Evolutionary conservation across 2,113 vertebrate genomes (phyloP).

Genomic region (Spea multiplicata): DNA sequence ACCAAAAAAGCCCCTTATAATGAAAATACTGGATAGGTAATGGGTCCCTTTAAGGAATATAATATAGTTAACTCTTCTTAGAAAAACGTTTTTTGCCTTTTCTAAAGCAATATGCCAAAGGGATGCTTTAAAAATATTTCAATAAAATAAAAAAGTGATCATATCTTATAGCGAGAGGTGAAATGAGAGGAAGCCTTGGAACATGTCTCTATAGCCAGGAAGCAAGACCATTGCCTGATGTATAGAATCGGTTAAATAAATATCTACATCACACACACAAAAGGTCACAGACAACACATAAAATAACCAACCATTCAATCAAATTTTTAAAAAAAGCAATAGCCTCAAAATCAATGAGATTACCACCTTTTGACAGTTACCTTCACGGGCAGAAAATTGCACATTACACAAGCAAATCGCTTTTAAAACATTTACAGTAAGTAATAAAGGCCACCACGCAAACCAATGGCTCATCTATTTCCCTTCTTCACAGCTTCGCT

Average conservation of each 20-base stretch:
- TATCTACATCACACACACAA: not conserved
- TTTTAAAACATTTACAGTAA: conserved; percentile 54
- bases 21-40: too few relatives aligned
- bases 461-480: not conserved
- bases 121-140: not conserved
- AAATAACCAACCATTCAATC: conserved; percentile 4
- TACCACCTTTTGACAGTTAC: not conserved
- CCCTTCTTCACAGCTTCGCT: conserved; percentile 34
- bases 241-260: conserved; percentile 13
- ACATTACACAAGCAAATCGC: not conserved
- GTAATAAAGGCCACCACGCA: conserved; percentile 42
- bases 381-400: conserved; percentile 7
- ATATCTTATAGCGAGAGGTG: not conserved
- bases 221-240: not conserved
- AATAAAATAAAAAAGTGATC: not conserved
- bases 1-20: too few relatives aligned
- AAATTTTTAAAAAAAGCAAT: not conserved
- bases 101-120: too few relatives aligned
- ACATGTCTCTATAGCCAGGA: not conserved
- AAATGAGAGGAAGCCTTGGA: not conserved
- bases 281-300: not conserved
- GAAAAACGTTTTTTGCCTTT: too few relatives aligned
- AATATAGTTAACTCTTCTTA: too few relatives aligned
- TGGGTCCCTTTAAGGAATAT: too few relatives aligned
- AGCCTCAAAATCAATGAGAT: not conserved